Conservation (phyloP, 2,113 vertebrate genomes). For the Corvus hawaiiensis region DNA sequence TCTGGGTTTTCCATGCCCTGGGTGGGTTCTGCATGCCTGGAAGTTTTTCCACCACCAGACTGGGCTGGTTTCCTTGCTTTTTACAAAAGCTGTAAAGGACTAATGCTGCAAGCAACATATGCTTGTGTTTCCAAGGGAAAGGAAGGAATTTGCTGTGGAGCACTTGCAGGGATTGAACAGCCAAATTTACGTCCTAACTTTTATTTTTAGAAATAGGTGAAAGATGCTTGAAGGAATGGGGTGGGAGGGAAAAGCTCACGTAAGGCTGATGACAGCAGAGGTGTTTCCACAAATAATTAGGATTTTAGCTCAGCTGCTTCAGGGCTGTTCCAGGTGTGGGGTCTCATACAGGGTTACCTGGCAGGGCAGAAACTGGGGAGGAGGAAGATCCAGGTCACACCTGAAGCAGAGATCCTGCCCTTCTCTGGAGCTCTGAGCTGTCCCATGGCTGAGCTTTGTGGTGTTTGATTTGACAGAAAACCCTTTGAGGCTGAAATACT, state of each 20-base stretch:
- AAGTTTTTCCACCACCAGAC: neutral
- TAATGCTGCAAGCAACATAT: neutral
- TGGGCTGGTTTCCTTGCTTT: neutral
- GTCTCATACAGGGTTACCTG: neutral
- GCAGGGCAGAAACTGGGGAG: neutral
- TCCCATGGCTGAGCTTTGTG: neutral
- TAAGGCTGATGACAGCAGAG: neutral
- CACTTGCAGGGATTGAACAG: neutral
- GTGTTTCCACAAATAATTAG: neutral
- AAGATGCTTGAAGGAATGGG: neutral
- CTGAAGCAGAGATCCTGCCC: neutral
- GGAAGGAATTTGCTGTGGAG: neutral
- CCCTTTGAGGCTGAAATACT: neutral
- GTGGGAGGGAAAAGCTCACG: neutral
- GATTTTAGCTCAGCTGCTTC: neutral
- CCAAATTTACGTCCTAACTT: neutral
- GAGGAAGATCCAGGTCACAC: neutral
- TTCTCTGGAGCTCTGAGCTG: neutral
- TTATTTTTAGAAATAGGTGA: neutral
- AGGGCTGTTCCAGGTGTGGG: neutral
- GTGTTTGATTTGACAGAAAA: neutral
- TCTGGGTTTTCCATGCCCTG: rapidly evolving
- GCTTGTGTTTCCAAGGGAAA: neutral
- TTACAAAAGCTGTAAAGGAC: neutral
- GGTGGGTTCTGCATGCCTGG: neutral